phyloP scores from a whole-genome alignment of 2,797 vertebrate genomes.

The Pagetopsis macropterus region DNA sequence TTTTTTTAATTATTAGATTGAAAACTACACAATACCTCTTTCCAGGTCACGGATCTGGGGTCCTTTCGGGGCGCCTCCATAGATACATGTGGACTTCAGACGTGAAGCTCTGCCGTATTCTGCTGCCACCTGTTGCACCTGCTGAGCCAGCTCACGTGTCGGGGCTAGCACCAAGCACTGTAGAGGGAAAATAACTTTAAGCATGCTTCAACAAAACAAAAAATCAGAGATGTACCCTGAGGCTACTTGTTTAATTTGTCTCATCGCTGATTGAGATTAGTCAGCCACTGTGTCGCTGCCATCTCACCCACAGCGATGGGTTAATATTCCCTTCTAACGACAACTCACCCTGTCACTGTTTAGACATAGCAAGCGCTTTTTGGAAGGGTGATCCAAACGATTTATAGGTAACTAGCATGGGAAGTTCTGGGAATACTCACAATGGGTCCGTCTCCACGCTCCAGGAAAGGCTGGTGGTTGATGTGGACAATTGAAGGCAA shows the following conservation, averaged over 20 bases:
- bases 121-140: constrained; percentile 96
- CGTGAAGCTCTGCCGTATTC: constrained; percentile 97
- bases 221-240: no score
- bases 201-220: fast-evolving
- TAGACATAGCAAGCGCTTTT: constrained; percentile 11
- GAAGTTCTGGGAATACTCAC: constrained; percentile 80
- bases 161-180: constrained; percentile 96
- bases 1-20: no score
- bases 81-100: constrained; percentile 97
- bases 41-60: constrained; percentile 96
- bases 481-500: constrained; percentile 98
- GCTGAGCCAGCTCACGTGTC: constrained; percentile 95
- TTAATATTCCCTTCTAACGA: constrained; percentile 16
- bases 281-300: constrained; percentile 1
- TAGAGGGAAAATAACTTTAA: fast-evolving
- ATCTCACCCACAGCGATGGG: constrained; percentile 19
- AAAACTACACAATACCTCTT: constrained; percentile 82
- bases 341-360: neutral
- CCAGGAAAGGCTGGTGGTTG: constrained; percentile 97
- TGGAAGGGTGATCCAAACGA: neutral
- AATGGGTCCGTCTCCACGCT: constrained; percentile 96
- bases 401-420: no score
- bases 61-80: constrained; percentile 96
- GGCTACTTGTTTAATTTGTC: neutral
- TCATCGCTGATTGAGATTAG: constrained; percentile 18